phyloP scores from a whole-genome alignment of 2,888 invertebrate genomes.

The Microctonus hyperodae region DNA sequence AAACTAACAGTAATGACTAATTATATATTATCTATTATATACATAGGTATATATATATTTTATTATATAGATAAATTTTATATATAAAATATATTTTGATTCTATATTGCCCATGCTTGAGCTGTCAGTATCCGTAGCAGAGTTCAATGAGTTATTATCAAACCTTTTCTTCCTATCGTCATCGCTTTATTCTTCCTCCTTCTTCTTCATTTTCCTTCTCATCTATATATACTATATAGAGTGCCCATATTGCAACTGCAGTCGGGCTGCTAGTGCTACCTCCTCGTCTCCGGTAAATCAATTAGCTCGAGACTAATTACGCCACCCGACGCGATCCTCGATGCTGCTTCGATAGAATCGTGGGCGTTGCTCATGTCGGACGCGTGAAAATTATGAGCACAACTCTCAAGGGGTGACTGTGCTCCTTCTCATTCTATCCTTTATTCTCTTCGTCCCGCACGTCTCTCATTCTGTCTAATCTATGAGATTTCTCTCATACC shows the following conservation, averaged over 20 bases:
- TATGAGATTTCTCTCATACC: background rate
- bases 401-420: slow-evolving; percentile 19
- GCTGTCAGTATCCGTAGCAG: background rate
- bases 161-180: slow-evolving; percentile 7
- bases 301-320: slow-evolving; percentile 34
- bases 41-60: background rate
- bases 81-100: background rate
- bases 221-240: background rate
- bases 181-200: background rate
- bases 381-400: slow-evolving; percentile 35
- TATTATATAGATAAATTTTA: no score
- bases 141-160: background rate
- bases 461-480: background rate
- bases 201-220: background rate
- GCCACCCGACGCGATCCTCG: slow-evolving; percentile 30
- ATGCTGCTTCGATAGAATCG: slow-evolving; percentile 33
- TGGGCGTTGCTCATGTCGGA: slow-evolving; percentile 34
- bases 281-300: slow-evolving; percentile 25
- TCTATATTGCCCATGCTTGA: slow-evolving; percentile 1
- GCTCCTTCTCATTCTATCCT: background rate
- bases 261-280: background rate
- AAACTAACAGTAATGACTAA: background rate
- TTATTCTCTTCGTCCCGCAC: background rate
- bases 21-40: background rate
- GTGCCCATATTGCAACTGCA: slow-evolving; percentile 19